Evolutionary conservation across 1,140 invertebrate species (phyloP).

Genomic region (Apis laboriosa): DNA sequence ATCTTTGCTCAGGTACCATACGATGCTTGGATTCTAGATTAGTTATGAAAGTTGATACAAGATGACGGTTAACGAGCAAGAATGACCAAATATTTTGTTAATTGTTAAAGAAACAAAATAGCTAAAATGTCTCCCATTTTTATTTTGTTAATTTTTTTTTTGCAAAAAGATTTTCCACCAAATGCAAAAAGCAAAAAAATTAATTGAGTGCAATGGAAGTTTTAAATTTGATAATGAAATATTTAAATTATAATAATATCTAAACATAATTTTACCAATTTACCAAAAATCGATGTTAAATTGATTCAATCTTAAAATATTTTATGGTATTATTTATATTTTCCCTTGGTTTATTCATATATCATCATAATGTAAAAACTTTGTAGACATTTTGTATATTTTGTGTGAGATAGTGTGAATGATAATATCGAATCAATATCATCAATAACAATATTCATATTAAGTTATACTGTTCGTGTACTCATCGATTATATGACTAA

Average conservation of each 20-base stretch:
- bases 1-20: constrained; percentile 89
- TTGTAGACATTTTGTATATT: neutral
- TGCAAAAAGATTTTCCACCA: too few relatives aligned
- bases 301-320: neutral
- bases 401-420: neutral
- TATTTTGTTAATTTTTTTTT: neutral
- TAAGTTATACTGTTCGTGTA: neutral
- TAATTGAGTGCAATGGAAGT: too few relatives aligned
- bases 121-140: neutral
- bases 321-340: neutral
- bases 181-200: too few relatives aligned
- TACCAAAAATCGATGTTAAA: too few relatives aligned
- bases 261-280: too few relatives aligned
- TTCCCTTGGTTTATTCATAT: neutral
- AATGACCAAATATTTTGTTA: neutral
- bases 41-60: constrained; percentile 35
- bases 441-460: neutral
- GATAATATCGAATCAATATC: neutral
- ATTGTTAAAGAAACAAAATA: neutral
- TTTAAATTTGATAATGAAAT: too few relatives aligned
- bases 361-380: neutral
- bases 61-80: too few relatives aligned
- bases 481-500: constrained; percentile 25
- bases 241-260: too few relatives aligned
- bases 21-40: constrained; percentile 86